Evolutionary conservation across 2,797 vertebrate species (phyloP), one percentile per base, ranked within the genome.

Genomic region (Dicrostonyx torquatus): DNA sequence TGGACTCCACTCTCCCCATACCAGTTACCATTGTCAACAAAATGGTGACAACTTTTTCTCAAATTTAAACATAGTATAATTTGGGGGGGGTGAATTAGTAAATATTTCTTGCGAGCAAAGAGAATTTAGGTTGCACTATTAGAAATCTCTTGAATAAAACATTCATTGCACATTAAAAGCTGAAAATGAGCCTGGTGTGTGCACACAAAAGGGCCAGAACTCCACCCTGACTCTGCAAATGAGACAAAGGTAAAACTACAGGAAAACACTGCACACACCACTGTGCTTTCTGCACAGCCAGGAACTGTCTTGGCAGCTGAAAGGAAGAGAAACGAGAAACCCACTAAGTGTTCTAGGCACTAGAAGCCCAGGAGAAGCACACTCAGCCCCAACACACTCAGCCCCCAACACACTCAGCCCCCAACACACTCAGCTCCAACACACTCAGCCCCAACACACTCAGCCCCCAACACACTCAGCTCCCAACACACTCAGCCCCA

Each of bases 261-360:
- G 22, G 79, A 22, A 62, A 93, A 84, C 10, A 34, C 11, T 48
- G 5, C 31, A 79, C 13, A 91, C 43, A 48, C 5, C 53, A 72
- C 14, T 66, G 18, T 24, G 45, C 12, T 43, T 14, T 31, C 45
- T 79, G 37, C 70, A 76, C 18, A 78, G 37, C 31, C 60, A 72
- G 64, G 60, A 93, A 58, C 66, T 78, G 62, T 4, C 93, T 72
- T 37, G 53, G 34, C 82, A 95, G 45, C n/a, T 13, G 50, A 93
- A 70, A 37, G 22, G 58, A 17, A 70, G 43, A 79, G 78, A 76
- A 37, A 45, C 1, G 8, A 89, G 64, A n/a, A 91, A 64, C 17
- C 53, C 20, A 43, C 31, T 66, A n/a, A 60, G 20, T 14, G 45
- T 58, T 53, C 11, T 50, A 78, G 48, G 9, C 17, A 43, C 26